These are phyloP conservation scores for Hiodon tergisus DNA, from an alignment of 2,113 vertebrate species.

Conservation along the genomic window DNA sequence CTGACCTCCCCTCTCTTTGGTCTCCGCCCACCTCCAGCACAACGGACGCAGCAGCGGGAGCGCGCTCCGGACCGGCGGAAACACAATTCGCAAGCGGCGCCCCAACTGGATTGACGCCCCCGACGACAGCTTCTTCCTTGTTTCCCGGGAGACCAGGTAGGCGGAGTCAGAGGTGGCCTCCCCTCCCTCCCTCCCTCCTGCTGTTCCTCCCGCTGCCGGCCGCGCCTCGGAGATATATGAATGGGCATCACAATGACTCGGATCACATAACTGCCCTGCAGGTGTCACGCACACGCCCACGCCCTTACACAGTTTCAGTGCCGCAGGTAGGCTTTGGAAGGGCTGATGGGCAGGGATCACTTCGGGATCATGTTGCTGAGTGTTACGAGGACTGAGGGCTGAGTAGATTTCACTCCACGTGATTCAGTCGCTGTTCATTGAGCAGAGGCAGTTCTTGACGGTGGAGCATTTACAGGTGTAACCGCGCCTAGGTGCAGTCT, in stretches of 20 bases:
- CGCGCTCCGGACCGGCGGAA: constrained; percentile 61
- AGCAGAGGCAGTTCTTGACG: constrained; percentile 27
- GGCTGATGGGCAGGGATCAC: constrained; percentile 25
- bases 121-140: constrained; percentile 84
- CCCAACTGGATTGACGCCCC: constrained; percentile 85
- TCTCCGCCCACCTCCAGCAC: constrained; percentile 52
- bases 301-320: background rate
- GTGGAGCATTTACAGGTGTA: constrained; percentile 29
- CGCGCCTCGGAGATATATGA: too few species aligned
- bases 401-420: constrained; percentile 24
- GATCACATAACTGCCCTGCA: background rate
- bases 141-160: constrained; percentile 86
- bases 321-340: background rate
- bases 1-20: constrained; percentile 15
- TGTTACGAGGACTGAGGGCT: constrained; percentile 22
- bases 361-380: constrained; percentile 27
- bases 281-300: background rate
- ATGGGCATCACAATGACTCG: too few species aligned
- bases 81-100: constrained; percentile 77
- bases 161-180: constrained; percentile 40
- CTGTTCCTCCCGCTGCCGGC: too few species aligned
- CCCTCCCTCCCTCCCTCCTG: background rate
- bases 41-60: constrained; percentile 69
- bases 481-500: constrained; percentile 24
- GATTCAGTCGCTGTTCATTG: constrained; percentile 21